Evolutionary conservation across 2,113 vertebrate genomes (phyloP).

Genomic region (Coracopsis vasa): DNA sequence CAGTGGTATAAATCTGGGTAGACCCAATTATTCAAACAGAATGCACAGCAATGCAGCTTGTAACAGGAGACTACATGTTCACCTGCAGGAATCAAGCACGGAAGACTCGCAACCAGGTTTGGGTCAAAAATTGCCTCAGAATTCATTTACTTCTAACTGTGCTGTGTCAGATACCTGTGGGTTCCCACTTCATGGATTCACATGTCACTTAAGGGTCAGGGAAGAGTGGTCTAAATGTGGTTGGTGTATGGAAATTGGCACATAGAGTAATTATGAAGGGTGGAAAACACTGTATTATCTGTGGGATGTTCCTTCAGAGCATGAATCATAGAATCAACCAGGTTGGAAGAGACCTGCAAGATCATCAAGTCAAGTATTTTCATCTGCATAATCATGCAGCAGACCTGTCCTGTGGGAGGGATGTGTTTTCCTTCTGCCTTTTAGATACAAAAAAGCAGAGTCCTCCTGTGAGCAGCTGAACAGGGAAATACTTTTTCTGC

Average conservation of each 20-base stretch:
- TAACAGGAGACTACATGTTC: neutral
- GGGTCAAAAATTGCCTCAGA: neutral
- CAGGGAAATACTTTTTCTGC: neutral
- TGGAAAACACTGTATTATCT: neutral
- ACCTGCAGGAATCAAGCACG: neutral
- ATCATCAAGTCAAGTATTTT: neutral
- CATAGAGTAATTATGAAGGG: neutral
- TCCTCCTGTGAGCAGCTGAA: neutral
- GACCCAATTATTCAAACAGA: neutral
- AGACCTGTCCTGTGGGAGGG: neutral
- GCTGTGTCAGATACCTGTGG: neutral
- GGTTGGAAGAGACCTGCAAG: neutral
- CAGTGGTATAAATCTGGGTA: conserved; percentile 1
- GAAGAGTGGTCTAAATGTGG: neutral
- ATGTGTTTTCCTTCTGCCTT: rapidly evolving
- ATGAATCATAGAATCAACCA: neutral
- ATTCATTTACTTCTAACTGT: neutral
- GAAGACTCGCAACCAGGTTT: neutral
- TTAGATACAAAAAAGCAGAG: neutral
- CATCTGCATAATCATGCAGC: neutral
- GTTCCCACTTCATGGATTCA: neutral
- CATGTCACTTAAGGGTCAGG: neutral
- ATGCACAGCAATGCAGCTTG: neutral
- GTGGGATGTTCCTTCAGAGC: neutral
- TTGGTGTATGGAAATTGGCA: neutral